phyloP scores from a whole-genome alignment of 2,888 invertebrate species.

The Xylocampa areola region DNA sequence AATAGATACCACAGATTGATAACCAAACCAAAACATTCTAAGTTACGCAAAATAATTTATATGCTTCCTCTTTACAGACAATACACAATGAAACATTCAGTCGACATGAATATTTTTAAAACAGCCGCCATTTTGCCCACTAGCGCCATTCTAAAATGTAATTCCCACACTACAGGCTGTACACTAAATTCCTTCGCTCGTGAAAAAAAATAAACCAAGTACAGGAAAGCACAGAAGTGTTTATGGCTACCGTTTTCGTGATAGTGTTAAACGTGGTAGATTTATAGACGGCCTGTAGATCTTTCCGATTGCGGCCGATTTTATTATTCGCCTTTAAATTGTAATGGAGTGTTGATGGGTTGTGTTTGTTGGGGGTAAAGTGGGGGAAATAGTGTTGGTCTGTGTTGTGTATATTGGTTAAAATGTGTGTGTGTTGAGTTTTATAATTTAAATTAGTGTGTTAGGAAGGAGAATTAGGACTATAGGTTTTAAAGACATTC shows the following conservation, averaged over 20 bases:
- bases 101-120: conserved; percentile 28
- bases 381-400: conserved; percentile 3
- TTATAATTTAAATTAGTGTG: no score
- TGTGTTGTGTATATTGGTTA: no score
- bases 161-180: conserved; percentile 47
- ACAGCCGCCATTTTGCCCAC: conserved; percentile 39
- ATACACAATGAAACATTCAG: conserved; percentile 27
- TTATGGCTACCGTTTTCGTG: conserved; percentile 69
- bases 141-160: conserved; percentile 35
- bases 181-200: conserved; percentile 61
- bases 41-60: conserved; percentile 34
- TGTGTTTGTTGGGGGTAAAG: background rate
- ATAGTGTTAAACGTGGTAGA: conserved; percentile 58
- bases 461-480: no score
- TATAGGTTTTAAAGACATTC: no score
- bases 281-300: conserved; percentile 59
- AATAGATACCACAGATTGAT: conserved; percentile 36
- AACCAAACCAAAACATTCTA: background rate
- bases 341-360: conserved; percentile 49
- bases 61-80: conserved; percentile 23
- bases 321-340: conserved; percentile 57
- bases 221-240: conserved; percentile 82
- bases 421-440: background rate
- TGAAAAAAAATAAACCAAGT: conserved; percentile 63
- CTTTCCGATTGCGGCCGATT: conserved; percentile 55